Conservation (phyloP, 2,113 vertebrate genomes). For the Gnathonemus echidnorhynchus region DNA sequence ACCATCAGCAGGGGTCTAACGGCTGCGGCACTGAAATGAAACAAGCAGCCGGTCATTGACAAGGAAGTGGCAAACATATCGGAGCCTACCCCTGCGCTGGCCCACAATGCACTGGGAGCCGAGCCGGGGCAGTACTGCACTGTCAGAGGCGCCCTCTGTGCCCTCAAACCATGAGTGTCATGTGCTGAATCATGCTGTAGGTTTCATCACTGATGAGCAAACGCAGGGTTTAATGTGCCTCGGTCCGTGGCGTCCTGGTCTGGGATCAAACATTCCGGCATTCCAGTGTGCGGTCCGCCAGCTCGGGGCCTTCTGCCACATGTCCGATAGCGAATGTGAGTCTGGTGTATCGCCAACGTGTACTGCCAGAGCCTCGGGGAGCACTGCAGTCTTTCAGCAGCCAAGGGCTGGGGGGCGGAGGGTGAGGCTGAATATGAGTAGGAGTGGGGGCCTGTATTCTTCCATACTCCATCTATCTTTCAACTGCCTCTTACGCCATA, state of each 20-base stretch:
- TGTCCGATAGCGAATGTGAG: background rate
- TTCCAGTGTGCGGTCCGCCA: background rate
- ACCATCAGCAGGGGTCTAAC: conserved; percentile 23
- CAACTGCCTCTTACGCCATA: background rate
- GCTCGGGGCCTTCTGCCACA: background rate
- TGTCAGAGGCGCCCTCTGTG: background rate
- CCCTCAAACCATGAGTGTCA: background rate
- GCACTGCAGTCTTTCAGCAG: background rate
- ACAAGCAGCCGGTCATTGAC: conserved; percentile 73
- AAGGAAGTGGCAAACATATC: conserved; percentile 43
- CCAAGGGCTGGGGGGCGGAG: background rate
- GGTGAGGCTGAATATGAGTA: background rate
- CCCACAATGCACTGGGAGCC: conserved; percentile 35
- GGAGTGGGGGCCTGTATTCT: background rate
- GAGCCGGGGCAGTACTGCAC: background rate
- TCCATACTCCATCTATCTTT: background rate
- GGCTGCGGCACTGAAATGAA: conserved; percentile 70
- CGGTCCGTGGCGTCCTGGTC: background rate
- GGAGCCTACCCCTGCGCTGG: conserved; percentile 12
- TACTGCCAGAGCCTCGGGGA: background rate
- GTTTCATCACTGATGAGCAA: background rate
- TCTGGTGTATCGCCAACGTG: background rate
- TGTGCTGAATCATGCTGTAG: background rate
- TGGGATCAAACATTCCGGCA: background rate
- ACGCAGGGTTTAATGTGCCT: background rate